A percentile compares a stretch with the other conserved stretches of the same genome.
phyloP scores from a whole-genome alignment of 2,797 vertebrate genomes.

The Salarias fasciatus region DNA sequence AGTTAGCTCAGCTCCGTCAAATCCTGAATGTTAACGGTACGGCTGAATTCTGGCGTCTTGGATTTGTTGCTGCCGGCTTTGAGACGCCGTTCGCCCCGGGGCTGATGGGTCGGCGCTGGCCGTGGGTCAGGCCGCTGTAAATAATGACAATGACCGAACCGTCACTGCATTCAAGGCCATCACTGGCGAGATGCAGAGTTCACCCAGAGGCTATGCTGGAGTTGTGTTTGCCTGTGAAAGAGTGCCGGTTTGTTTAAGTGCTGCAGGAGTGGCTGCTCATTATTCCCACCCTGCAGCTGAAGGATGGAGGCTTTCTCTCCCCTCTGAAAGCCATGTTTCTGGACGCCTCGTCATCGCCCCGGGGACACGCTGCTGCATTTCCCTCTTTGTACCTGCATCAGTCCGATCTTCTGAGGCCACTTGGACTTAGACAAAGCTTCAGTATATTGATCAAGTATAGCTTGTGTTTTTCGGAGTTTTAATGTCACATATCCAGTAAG shows the following conservation, averaged over 20 bases:
- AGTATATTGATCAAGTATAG: too few relatives aligned
- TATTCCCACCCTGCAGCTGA: conserved; percentile 35
- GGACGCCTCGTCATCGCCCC: conserved; percentile 7
- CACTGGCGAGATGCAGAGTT: conserved; percentile 45
- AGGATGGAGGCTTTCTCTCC: conserved; percentile 30
- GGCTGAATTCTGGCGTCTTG: not conserved
- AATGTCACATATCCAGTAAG: conserved; percentile 31
- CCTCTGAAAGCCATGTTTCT: conserved; percentile 32
- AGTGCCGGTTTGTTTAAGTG: conserved; percentile 47
- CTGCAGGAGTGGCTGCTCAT: conserved; percentile 18
- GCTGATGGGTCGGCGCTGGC: conserved; percentile 1
- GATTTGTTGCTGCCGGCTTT: not conserved
- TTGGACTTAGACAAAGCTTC: too few relatives aligned
- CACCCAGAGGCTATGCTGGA: conserved; percentile 22
- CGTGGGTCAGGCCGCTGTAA: conserved; percentile 40
- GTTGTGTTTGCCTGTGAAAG: conserved; percentile 54
- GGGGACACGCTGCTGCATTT: conserved; percentile 9
- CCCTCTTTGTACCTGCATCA: not conserved
- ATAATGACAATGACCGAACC: conserved; percentile 62
- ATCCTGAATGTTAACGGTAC: too few relatives aligned
- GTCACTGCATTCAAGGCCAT: conserved; percentile 44
- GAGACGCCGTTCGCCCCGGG: conserved; percentile 30
- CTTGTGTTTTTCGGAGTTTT: too few relatives aligned
- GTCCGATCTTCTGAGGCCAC: too few relatives aligned
- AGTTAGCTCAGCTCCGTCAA: too few relatives aligned